Conservation (phyloP, 2,797 vertebrate species). For the Malurus leucopterus region DNA sequence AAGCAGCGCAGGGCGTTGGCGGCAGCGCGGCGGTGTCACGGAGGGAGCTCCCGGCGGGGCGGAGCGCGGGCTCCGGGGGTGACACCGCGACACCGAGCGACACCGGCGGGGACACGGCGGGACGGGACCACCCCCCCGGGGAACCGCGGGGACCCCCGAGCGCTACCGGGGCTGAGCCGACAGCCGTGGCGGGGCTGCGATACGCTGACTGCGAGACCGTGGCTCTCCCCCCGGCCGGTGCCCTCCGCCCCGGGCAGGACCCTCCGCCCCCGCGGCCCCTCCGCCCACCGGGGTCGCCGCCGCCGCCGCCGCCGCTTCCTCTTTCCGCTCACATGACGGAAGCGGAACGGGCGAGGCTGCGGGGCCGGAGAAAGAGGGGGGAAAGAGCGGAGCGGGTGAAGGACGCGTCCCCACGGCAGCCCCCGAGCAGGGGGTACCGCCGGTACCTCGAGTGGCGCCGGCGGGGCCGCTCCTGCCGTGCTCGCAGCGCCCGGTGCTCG, state of each 20-base stretch:
- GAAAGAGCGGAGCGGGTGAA: fast-evolving
- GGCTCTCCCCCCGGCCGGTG: background rate
- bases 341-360: background rate
- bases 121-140: background rate
- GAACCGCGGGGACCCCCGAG: background rate
- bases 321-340: slow-evolving; percentile 2
- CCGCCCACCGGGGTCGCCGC: background rate
- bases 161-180: background rate
- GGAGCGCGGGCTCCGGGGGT: background rate
- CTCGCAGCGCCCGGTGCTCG: background rate
- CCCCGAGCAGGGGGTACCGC: background rate
- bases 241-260: background rate
- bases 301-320: background rate
- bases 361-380: background rate
- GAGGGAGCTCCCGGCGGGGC: background rate
- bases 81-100: background rate
- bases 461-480: background rate
- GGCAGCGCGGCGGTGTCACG: background rate
- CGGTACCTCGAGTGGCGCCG: background rate
- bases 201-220: background rate
- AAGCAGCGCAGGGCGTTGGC: background rate
- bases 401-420: background rate
- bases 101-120: background rate
- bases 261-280: background rate
- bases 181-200: background rate